Conservation (phyloP, 1,140 invertebrate species). For the Calephelis nemesis region DNA sequence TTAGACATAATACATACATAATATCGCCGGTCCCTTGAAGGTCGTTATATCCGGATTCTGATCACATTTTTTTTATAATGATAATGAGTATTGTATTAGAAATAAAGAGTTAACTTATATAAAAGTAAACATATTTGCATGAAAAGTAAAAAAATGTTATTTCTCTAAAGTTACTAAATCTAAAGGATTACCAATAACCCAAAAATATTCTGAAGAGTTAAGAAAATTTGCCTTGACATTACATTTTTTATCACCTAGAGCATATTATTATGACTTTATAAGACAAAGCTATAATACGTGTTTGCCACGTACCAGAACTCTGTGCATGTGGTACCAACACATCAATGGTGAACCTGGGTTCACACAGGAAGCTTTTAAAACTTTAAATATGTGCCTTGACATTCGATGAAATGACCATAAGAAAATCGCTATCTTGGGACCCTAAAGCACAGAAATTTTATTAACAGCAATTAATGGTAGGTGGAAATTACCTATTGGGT, state of each 20-base stretch:
- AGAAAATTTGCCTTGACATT: constrained; percentile 1
- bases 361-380: constrained; percentile 7
- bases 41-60: constrained; percentile 15
- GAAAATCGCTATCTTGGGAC: neutral
- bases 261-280: neutral
- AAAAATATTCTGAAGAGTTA: constrained; percentile 1
- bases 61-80: no score
- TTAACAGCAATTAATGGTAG: neutral
- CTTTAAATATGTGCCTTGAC: neutral
- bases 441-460: constrained; percentile 1
- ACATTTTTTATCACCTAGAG: neutral
- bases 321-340: constrained; percentile 7
- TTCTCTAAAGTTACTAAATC: constrained; percentile 2
- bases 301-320: constrained; percentile 10
- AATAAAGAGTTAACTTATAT: no score
- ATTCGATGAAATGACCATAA: constrained; percentile 1
- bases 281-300: constrained; percentile 3
- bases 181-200: neutral
- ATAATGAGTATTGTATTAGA: no score
- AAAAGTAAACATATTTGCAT: no score
- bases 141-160: no score
- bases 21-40: constrained; percentile 15
- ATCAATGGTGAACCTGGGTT: constrained; percentile 4
- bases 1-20: no score
- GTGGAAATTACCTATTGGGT: constrained; percentile 6